phyloP scores from a whole-genome alignment of 2,797 vertebrate species.

The Clamator glandarius region DNA sequence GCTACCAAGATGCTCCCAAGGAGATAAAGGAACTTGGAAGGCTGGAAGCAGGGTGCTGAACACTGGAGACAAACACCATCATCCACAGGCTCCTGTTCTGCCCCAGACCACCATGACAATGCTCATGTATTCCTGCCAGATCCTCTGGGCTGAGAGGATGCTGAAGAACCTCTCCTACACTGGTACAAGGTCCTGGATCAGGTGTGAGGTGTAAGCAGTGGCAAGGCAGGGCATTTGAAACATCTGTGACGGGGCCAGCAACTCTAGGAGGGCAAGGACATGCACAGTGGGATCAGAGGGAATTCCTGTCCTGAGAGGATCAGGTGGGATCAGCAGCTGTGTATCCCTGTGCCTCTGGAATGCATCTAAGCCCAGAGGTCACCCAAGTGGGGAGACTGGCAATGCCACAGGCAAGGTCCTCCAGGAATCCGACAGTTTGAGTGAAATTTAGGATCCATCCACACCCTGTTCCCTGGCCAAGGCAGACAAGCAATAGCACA shows the following conservation, averaged over 20 bases:
- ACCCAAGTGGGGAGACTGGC: background rate
- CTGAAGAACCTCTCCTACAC: background rate
- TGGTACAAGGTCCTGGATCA: background rate
- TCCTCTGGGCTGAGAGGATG: background rate
- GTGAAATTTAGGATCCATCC: slow-evolving; percentile 49
- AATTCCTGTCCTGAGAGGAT: background rate
- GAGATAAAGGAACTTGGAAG: background rate
- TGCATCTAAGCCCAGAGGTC: background rate
- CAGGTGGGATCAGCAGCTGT: background rate
- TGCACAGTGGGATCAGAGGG: accelerated
- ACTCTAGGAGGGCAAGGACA: background rate
- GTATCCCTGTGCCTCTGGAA: background rate
- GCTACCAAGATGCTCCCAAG: background rate
- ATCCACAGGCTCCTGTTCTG: background rate
- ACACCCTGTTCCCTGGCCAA: slow-evolving; percentile 28
- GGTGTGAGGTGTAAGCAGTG: background rate
- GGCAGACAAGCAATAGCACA: slow-evolving; percentile 54
- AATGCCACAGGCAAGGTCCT: background rate
- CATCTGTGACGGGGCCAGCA: background rate
- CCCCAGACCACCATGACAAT: background rate
- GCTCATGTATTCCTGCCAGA: background rate
- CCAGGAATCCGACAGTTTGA: slow-evolving; percentile 2
- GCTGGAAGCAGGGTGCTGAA: background rate
- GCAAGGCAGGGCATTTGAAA: background rate
- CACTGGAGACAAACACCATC: accelerated